Base-by-base conservation (phyloP, 2,113 vertebrate species). In the Xyliphius kryptos region DNA sequence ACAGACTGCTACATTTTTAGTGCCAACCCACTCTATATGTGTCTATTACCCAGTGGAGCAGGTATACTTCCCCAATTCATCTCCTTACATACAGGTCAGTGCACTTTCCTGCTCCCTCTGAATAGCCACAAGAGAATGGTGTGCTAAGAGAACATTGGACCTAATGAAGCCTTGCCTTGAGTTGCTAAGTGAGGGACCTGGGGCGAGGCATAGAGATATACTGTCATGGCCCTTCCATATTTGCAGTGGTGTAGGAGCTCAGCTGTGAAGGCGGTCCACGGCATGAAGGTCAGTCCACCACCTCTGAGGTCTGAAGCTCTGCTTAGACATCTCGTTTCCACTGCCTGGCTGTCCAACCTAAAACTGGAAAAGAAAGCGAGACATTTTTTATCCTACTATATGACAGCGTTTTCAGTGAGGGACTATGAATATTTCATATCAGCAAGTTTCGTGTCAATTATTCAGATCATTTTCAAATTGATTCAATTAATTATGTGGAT, bases 401-500 rank as follows among this genome's bases (percentile, higher is more conserved):
- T 20, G 43, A 19, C 20, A 21, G 41, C 55, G 54, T 66, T 52
- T 57, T 46, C 37, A 51, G 20, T 71, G 73, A 67, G 68, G 70
- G 76, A 79, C 80, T 77, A 82, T 86, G 69, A 82, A 85, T 84
- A 80, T 81, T 84, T 86, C 69, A 85, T 77, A 78, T 80, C 72
- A 63, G 79, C 81, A 68, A 78, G 72, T 81, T 36, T 82, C 22
- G 49, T 71, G 79, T 85, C 74, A 83, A 78, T 80, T 84, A 84
- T 85, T 81, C 77, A 85, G 74, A 69, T 72, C 71, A 78, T 79
- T 83, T 80, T 74, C 74, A 81, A 78, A 74, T 75, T 69, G 76
- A 77, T 76, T 78, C 51, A 73, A 85, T 82, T 79, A 81, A 84
- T 85, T 76, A 86, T 81, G 80, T 82, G 82, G 82, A 87, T 81